Percentiles rank a stretch among this genome's conserved stretches.
Evolutionary conservation across 2,797 vertebrate species (phyloP).

Genomic region (Furcifer pardalis): DNA sequence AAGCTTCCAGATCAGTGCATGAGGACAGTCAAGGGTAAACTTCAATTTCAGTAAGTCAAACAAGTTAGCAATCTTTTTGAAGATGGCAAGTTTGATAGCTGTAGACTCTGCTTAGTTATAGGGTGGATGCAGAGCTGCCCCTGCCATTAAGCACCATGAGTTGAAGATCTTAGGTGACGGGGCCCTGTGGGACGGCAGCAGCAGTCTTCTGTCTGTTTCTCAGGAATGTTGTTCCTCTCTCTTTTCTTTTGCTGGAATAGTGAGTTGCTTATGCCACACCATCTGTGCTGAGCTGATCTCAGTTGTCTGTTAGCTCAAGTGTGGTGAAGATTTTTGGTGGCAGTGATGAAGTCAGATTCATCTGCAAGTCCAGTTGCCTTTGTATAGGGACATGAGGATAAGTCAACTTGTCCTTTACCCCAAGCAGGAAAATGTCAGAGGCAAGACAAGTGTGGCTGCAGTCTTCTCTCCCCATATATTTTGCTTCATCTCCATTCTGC

Average conservation of each 20-base stretch:
- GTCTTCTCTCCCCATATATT: not conserved
- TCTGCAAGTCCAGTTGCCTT: not conserved
- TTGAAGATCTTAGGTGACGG: too few species aligned
- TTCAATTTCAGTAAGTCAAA: not conserved
- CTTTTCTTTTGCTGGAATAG: not conserved
- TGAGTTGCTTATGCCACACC: not conserved
- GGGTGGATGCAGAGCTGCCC: not conserved
- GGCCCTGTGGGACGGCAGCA: too few species aligned
- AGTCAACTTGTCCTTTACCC: not conserved
- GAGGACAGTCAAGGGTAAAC: not conserved
- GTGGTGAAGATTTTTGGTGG: not conserved
- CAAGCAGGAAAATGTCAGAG: not conserved
- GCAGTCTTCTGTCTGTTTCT: not conserved
- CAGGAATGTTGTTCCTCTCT: not conserved
- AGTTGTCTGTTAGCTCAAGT: too few species aligned
- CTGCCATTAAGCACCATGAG: not conserved
- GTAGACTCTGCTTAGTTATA: not conserved
- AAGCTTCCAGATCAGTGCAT: too few species aligned
- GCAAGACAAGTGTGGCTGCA: not conserved
- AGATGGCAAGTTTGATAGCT: too few species aligned
- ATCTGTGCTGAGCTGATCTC: too few species aligned
- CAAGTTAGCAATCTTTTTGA: too few species aligned
- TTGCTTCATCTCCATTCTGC: not conserved
- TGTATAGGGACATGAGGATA: too few species aligned
- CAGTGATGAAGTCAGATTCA: not conserved